phyloP scores from a whole-genome alignment of 92 coral and sea anemone genomes.

The Epizoanthus scotinus region DNA sequence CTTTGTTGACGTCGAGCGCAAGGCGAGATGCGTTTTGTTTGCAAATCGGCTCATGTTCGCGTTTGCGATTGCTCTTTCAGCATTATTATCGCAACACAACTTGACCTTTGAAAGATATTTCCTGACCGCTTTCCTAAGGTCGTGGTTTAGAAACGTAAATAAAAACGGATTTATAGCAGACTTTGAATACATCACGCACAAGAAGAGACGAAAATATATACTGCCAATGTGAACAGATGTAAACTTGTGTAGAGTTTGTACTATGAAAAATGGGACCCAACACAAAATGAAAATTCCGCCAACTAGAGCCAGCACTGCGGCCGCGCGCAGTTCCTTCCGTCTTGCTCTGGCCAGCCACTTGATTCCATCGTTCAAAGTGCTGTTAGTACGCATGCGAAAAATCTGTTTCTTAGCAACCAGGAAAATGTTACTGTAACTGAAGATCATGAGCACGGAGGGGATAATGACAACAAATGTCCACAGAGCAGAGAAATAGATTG shows the following conservation, averaged over 20 bases:
- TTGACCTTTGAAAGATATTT: conserved; percentile 21
- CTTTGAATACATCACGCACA: conserved; percentile 89
- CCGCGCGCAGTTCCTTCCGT: conserved; percentile 83
- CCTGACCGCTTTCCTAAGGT: conserved; percentile 66
- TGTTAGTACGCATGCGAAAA: conserved; percentile 65
- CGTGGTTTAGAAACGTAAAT: conserved; percentile 79
- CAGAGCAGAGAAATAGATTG: conserved; percentile 72
- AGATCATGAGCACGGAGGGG: conserved; percentile 77
- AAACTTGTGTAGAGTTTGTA: conserved; percentile 83
- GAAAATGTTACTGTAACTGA: conserved; percentile 80
- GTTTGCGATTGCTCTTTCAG: background rate
- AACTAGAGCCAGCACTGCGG: conserved; percentile 83
- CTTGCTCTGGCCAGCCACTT: conserved; percentile 59
- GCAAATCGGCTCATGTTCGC: too few relatives aligned
- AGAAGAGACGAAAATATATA: conserved; percentile 70
- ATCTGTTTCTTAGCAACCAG: conserved; percentile 80
- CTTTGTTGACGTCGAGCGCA: too few relatives aligned
- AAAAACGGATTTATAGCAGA: conserved; percentile 90
- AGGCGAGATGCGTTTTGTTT: too few relatives aligned
- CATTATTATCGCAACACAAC: background rate
- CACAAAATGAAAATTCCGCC: conserved; percentile 90
- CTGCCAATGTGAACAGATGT: conserved; percentile 65
- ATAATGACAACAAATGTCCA: conserved; percentile 91
- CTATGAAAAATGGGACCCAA: conserved; percentile 93
- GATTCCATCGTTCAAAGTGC: conserved; percentile 18